Percentiles rank a stretch among this genome's conserved stretches.
Conservation (phyloP, 2,797 vertebrate species). For the Micropoecilia bifurca region DNA sequence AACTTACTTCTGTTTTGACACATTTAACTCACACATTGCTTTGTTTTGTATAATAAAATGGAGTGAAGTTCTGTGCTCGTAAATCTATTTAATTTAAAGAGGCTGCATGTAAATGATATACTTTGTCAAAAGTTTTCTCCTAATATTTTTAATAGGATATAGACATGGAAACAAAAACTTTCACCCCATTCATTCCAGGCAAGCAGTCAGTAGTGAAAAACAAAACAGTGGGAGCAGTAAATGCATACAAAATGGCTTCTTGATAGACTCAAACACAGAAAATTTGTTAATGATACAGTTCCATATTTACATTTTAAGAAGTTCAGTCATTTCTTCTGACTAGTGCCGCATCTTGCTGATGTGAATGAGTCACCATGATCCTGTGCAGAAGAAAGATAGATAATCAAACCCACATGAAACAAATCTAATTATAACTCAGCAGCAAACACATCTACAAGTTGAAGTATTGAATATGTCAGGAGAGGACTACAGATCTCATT, state of each 20-base stretch:
- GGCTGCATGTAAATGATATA: neutral
- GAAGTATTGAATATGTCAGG: neutral
- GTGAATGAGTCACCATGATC: neutral
- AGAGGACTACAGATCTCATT: neutral
- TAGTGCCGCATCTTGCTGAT: neutral
- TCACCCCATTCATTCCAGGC: neutral
- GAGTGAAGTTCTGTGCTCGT: no score
- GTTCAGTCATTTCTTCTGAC: neutral
- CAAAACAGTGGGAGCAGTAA: neutral
- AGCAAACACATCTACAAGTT: neutral
- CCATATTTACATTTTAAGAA: neutral
- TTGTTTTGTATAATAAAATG: neutral
- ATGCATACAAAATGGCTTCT: neutral
- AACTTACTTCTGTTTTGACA: neutral
- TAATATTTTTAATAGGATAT: neutral
- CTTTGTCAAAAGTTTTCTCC: neutral
- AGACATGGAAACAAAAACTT: neutral
- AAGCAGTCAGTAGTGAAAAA: neutral
- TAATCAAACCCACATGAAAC: neutral
- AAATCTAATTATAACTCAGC: neutral
- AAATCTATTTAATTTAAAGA: neutral
- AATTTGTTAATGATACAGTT: neutral
- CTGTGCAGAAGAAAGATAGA: slow-evolving; percentile 1
- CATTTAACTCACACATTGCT: neutral
- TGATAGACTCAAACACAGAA: neutral